These are phyloP conservation scores for Leguminivora glycinivorella DNA, from an alignment of 1,140 invertebrate genomes.

Conservation along the genomic window DNA sequence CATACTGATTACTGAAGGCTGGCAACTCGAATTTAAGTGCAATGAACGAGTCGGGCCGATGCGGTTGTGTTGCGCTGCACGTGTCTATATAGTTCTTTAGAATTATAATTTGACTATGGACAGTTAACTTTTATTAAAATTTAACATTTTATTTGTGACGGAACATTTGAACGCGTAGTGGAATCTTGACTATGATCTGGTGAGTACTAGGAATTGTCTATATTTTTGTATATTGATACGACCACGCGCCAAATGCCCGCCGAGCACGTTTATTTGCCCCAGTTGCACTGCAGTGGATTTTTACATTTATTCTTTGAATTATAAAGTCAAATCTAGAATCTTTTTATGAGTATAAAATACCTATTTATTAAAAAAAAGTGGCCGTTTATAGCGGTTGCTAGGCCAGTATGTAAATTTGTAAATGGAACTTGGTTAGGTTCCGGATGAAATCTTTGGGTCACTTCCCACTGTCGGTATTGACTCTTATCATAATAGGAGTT, in stretches of 20 bases:
- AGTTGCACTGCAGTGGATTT: constrained; percentile 8
- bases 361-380: background rate
- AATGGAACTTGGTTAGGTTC: constrained; percentile 6
- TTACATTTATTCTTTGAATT: background rate
- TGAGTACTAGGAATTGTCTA: constrained; percentile 38
- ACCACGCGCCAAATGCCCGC: constrained; percentile 44
- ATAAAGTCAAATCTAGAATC: background rate
- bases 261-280: constrained; percentile 39
- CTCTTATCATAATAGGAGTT: constrained; percentile 27
- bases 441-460: constrained; percentile 11
- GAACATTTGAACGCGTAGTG: background rate
- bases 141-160: background rate
- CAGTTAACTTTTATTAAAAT: constrained; percentile 40
- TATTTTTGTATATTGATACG: constrained; percentile 30
- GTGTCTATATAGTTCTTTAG: constrained; percentile 39
- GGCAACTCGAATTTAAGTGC: constrained; percentile 46
- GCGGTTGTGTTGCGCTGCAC: constrained; percentile 50
- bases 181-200: constrained; percentile 42
- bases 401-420: constrained; percentile 23
- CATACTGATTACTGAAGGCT: background rate
- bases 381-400: constrained; percentile 10
- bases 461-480: constrained; percentile 8
- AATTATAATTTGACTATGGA: constrained; percentile 36
- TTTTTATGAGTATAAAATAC: background rate
- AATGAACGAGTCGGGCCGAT: constrained; percentile 47